Conservation (phyloP, 2,113 vertebrate genomes). For the Anoura caudifer region DNA sequence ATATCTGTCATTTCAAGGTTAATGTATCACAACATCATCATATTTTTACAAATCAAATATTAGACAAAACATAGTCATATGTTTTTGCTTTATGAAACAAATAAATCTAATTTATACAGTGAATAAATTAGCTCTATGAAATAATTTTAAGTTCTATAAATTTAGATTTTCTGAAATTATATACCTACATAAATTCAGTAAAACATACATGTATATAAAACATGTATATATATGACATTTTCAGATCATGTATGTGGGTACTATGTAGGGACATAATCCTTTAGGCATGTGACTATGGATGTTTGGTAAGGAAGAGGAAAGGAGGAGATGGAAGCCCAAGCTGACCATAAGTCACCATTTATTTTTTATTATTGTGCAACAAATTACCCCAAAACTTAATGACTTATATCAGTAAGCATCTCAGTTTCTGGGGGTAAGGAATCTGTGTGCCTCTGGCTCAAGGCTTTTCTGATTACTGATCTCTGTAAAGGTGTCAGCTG, state of each 20-base stretch:
- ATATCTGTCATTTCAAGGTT: background rate
- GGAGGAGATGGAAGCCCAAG: background rate
- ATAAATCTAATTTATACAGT: background rate
- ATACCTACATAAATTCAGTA: background rate
- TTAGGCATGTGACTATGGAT: background rate
- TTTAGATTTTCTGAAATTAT: background rate
- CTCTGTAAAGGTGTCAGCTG: background rate
- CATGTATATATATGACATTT: background rate
- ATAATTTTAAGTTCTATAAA: background rate
- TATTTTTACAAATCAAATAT: background rate
- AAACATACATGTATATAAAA: background rate
- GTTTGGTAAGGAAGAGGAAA: background rate
- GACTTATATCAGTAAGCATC: background rate
- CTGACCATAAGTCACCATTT: background rate
- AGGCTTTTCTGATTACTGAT: background rate
- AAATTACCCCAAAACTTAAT: background rate
- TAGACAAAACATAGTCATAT: background rate
- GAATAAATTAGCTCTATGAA: background rate
- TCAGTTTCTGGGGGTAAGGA: background rate
- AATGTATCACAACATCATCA: background rate
- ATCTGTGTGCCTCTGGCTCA: background rate
- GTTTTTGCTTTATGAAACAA: background rate
- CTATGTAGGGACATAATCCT: background rate
- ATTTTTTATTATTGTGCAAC: background rate
- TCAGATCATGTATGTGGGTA: background rate